Base-by-base conservation (phyloP, 2,113 vertebrate genomes). In the Lepisosteus oculatus region DNA sequence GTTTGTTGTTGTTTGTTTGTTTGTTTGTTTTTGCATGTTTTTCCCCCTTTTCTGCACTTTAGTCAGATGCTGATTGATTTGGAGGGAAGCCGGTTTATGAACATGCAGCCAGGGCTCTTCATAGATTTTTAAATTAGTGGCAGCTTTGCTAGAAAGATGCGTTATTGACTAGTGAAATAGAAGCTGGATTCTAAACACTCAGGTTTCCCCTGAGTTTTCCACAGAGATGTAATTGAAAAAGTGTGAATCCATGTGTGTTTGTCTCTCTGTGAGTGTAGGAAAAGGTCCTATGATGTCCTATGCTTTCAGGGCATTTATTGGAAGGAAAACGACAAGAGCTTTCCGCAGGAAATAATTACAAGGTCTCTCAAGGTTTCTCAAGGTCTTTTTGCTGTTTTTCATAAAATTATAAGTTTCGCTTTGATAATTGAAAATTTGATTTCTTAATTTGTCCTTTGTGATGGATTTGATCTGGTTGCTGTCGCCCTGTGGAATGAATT, bases 51-150 rank as follows among this genome's bases (percentile, higher is more conserved):
- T 66, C 47, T 6, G 47, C 47, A 9, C 5, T 51, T 5, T 29
- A 29, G 5, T 74, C 71, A 8, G 61, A 81, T 77, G 73, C 78
- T 83, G 87, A 90, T 90, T 91, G 91, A 91, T 90, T 85, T 75
- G 77, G 61, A 61, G 73, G 73, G 77, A 82, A 73, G 76, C 69
- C 79, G 83, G 76, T 81, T 89, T 90, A 90, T 90, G 89, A 90
- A 87, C 88, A 87, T 83, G 83, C 87, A 81, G 82, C 85, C 69
- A 79, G 78, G 76, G 81, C 84, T 90, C 84, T 83, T 90, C 85
- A 92, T 92, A 86, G 91, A 91, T 92, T 92, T 92, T 92, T 91
- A 89, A 91, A 92, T 92, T 92, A 92, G 89, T 85, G 86, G 87
- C 89, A 90, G 85, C 89, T 90, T 90, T 90, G 85, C 87, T 87